Evolutionary conservation across 2,888 invertebrate species (phyloP), one percentile per base, ranked within the genome.

Genomic region (Aspidiotus rigidus): DNA sequence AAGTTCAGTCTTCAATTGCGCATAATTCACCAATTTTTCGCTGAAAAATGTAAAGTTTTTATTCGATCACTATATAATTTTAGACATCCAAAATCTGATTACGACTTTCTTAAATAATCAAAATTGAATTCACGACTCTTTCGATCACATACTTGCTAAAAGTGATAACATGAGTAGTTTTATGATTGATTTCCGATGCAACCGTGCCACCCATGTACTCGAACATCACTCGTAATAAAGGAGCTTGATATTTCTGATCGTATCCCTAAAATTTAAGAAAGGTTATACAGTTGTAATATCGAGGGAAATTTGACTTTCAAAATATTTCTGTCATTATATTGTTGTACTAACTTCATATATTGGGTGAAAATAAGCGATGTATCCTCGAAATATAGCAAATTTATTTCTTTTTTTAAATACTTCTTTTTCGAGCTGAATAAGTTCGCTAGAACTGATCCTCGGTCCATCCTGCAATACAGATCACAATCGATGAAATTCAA

Each of bases 341-440:
- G 28, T 28, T 28, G 28, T 28, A 28, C 28, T 28, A 28, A 28
- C 28, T 28, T 28, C 28, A 28, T 28, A 28, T 28, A 10, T 28
- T 11, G 59, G 13, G 39, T 59, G 40, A 39, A 66, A 66, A 49
- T 59, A 66, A 0, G 57, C 66, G 11, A 8, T 59, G 59, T 59
- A 66, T 41, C 66, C 66, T 41, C 57, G 39, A 17, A 66, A 66
- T 44, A 66, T 49, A 0, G 66, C 66, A 39, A 59, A 66, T 16
- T 17, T 59, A 60, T 59, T 66, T 49, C 15, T 41, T n/a, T 42
- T 8, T 13, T 28, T 40, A 49, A 60, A 66, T 49, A 66, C n/a
- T 40, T 66, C 57, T 59, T 66, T 49, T 49, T 66, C 59, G 5
- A 66, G 17, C 7, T 6, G 10, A 8, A 59, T 44, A 44, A 49